phyloP scores from a whole-genome alignment of 2,113 vertebrate genomes.

The Stercorarius parasiticus region DNA sequence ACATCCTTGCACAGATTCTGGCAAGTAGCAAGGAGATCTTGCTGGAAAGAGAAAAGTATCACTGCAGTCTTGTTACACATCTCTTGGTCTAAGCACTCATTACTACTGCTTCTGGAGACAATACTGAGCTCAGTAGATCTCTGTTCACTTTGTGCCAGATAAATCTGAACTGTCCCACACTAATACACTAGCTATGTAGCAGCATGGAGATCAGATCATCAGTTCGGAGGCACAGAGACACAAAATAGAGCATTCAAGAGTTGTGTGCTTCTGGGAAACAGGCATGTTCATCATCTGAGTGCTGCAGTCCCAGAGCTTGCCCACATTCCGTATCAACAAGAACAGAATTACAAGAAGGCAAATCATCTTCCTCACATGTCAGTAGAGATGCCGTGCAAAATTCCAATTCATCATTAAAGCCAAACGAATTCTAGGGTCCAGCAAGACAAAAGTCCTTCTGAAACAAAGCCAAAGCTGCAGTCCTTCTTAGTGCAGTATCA shows the following conservation, averaged over 20 bases:
- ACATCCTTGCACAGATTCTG: not conserved
- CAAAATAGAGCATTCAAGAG: not conserved
- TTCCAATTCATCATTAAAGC: not conserved
- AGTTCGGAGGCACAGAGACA: not conserved
- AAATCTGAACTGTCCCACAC: not conserved
- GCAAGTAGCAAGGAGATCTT: not conserved
- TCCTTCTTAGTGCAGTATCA: not conserved
- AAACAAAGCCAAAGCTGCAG: not conserved
- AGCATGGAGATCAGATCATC: not conserved
- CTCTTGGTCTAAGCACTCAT: not conserved
- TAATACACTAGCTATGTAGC: not conserved
- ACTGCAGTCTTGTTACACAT: not conserved
- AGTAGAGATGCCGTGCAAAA: not conserved
- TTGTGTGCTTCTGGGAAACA: not conserved
- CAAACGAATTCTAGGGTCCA: not conserved
- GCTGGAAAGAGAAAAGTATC: not conserved
- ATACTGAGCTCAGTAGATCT: not conserved
- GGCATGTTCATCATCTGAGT: not conserved
- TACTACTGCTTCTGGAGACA: not conserved
- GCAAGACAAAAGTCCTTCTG: not conserved
- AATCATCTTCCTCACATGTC: not conserved
- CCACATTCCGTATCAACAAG: not conserved
- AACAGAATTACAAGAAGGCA: not conserved
- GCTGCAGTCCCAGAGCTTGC: not conserved
- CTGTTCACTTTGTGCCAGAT: not conserved